Percentiles rank a stretch among this genome's conserved stretches.
phyloP scores from a whole-genome alignment of 2,113 vertebrate genomes.

The Labrus mixtus region DNA sequence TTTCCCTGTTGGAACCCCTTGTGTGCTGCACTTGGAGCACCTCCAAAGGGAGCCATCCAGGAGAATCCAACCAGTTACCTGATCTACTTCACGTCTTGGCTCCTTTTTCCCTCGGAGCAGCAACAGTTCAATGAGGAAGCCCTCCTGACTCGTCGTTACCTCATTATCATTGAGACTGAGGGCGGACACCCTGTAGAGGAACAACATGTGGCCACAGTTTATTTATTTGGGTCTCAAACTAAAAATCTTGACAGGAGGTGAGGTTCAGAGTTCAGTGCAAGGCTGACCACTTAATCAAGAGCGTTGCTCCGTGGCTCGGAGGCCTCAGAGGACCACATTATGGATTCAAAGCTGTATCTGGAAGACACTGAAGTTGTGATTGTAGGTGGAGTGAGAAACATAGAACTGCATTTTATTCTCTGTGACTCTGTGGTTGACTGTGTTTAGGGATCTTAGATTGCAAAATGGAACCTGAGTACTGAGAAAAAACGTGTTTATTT shows the following conservation, averaged over 20 bases:
- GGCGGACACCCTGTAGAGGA: constrained; percentile 6
- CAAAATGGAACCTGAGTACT: neutral
- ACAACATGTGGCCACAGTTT: neutral
- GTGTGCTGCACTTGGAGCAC: constrained; percentile 21
- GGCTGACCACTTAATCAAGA: constrained; percentile 27
- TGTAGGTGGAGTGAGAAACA: neutral
- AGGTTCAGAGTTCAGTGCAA: constrained; percentile 29
- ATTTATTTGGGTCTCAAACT: constrained; percentile 12
- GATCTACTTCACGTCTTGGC: constrained; percentile 37
- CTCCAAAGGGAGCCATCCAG: constrained; percentile 28
- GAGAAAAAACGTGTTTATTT: too few species aligned
- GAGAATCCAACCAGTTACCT: constrained; percentile 17
- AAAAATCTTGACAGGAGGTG: constrained; percentile 14
- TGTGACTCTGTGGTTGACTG: neutral
- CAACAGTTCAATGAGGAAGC: constrained; percentile 10
- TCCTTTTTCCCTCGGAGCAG: constrained; percentile 31
- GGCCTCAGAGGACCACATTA: neutral
- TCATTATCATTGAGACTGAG: constrained; percentile 33
- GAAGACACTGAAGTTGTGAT: neutral
- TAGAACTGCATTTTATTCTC: constrained; percentile 1
- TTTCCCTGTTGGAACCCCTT: constrained; percentile 3
- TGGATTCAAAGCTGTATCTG: neutral
- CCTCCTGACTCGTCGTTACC: constrained; percentile 14
- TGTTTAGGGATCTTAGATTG: neutral
- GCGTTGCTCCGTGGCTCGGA: neutral